These are phyloP conservation scores for Mesocentrotus franciscanus DNA, from an alignment of 53 echinoderm and acorn worm species.

Conservation along the genomic window DNA sequence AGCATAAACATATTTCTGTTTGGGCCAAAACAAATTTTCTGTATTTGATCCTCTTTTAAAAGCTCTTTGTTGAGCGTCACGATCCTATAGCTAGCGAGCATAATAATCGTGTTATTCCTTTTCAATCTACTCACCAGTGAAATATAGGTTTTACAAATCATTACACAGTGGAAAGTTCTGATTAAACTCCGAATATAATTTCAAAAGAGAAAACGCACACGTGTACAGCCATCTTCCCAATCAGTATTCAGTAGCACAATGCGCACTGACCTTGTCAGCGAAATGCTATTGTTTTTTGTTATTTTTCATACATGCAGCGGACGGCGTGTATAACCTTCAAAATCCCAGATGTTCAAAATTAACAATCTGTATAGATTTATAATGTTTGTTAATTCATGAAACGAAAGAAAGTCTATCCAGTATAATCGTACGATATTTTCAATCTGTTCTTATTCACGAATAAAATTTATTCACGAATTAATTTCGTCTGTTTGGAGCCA, in stretches of 20 bases:
- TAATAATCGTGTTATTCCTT: too few species aligned
- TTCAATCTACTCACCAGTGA: too few species aligned
- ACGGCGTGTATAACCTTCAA: background rate
- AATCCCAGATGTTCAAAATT: background rate
- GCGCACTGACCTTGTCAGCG: background rate
- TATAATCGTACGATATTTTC: background rate
- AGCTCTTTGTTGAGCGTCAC: background rate
- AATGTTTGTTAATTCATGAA: background rate
- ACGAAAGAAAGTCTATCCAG: background rate
- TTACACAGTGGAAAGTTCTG: background rate
- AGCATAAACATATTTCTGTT: background rate
- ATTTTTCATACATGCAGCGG: background rate
- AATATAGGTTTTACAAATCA: too few species aligned
- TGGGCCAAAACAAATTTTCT: background rate
- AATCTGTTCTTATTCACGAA: too few species aligned
- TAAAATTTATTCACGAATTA: too few species aligned
- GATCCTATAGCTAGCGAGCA: background rate
- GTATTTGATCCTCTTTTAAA: too few species aligned
- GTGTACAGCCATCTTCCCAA: background rate
- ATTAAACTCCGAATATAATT: background rate
- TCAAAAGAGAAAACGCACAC: background rate
- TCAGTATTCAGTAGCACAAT: background rate
- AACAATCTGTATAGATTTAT: background rate
- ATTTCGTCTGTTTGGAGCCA: too few species aligned
- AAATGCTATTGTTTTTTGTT: background rate